Conservation (phyloP, 2,797 vertebrate species). For the Alca torda region DNA sequence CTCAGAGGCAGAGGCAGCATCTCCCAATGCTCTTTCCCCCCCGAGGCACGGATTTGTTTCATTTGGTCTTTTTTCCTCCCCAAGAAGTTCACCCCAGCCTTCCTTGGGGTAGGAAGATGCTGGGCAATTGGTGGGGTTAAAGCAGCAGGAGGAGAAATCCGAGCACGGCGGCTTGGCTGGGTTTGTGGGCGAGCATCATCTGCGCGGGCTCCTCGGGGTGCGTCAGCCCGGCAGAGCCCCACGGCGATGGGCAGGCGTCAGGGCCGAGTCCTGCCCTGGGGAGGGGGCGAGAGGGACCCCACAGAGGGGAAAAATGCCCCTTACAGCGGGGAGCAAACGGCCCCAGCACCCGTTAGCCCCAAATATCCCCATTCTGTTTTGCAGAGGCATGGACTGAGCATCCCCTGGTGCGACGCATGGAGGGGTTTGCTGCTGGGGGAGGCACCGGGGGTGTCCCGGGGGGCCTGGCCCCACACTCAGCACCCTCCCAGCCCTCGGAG, state of each 20-base stretch:
- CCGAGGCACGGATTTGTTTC: rapidly evolving
- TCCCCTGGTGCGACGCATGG: rapidly evolving
- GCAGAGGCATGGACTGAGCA: not conserved
- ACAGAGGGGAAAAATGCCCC: rapidly evolving
- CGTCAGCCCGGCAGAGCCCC: not conserved
- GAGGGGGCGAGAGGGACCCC: not conserved
- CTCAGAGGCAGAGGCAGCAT: not conserved
- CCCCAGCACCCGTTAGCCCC: not conserved
- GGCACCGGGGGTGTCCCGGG: rapidly evolving
- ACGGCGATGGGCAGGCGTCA: rapidly evolving
- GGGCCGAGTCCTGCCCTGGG: not conserved
- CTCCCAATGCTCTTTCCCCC: not conserved
- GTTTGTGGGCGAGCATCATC: not conserved
- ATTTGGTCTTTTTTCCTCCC: not conserved
- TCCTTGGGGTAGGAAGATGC: not conserved
- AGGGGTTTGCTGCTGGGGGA: no score
- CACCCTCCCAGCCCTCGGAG: not conserved
- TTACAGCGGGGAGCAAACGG: rapidly evolving
- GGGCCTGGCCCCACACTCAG: rapidly evolving
- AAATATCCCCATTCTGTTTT: rapidly evolving
- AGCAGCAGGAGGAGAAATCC: not conserved
- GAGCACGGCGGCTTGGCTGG: not conserved
- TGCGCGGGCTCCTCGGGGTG: rapidly evolving
- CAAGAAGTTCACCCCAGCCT: not conserved
- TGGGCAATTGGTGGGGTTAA: rapidly evolving